Percentiles rank a stretch among this genome's conserved stretches.
Evolutionary conservation across 2,888 invertebrate species (phyloP).

Genomic region (Omphaloscelis lunosa): DNA sequence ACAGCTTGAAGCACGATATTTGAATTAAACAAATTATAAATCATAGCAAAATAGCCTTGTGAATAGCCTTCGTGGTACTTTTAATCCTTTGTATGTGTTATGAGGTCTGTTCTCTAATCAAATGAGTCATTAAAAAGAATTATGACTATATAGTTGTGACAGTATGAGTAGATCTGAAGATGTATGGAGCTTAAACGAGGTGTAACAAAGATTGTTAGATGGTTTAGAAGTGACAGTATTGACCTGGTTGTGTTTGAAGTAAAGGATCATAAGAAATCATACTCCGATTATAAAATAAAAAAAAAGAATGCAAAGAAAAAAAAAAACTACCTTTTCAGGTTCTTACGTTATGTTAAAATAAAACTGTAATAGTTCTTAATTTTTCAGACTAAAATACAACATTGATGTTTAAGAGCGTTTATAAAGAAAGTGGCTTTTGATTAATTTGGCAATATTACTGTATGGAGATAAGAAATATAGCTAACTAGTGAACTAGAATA

Average conservation of each 20-base stretch:
- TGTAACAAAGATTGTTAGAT: conserved; percentile 60
- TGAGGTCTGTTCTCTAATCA: conserved; percentile 85
- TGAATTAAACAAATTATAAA: conserved; percentile 87
- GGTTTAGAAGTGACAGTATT: conserved; percentile 52
- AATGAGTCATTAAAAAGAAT: conserved; percentile 89
- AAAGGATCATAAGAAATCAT: too few species aligned
- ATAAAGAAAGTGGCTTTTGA: too few species aligned
- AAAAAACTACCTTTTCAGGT: too few species aligned
- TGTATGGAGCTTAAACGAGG: conserved; percentile 47
- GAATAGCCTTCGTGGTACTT: conserved; percentile 84
- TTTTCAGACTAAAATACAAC: neutral
- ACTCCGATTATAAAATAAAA: too few species aligned
- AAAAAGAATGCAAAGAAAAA: too few species aligned
- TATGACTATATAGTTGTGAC: conserved; percentile 87
- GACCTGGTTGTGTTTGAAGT: conserved; percentile 41
- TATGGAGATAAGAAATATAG: too few species aligned
- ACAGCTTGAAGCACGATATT: conserved; percentile 81
- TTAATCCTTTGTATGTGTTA: conserved; percentile 83
- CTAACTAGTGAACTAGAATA: too few species aligned
- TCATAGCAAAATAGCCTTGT: conserved; percentile 88
- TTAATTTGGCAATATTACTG: too few species aligned
- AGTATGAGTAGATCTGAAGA: conserved; percentile 81
- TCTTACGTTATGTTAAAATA: too few species aligned
- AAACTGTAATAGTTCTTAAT: neutral
- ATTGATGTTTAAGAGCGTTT: too few species aligned